Percentiles rank a stretch among this genome's conserved stretches.
Conservation (phyloP, 2,797 vertebrate genomes). For the Alauda arvensis region DNA sequence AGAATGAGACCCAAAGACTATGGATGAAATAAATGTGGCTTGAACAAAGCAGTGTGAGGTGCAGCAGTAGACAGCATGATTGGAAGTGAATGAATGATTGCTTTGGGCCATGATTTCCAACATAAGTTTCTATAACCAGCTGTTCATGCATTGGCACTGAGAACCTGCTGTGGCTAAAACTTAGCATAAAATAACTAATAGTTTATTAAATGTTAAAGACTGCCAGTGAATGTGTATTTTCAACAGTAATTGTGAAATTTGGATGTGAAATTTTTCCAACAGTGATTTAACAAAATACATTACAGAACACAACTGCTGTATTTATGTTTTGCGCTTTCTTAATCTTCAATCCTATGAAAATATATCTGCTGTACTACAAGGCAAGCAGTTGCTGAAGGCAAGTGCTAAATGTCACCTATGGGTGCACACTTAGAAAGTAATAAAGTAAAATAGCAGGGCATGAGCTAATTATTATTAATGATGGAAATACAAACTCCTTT, state of each 20-base stretch:
- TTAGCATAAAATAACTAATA: background rate
- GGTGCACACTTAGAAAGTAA: background rate
- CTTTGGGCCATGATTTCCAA: background rate
- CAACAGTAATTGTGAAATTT: background rate
- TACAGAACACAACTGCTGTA: background rate
- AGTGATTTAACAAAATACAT: background rate
- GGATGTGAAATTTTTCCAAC: background rate
- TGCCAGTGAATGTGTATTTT: background rate
- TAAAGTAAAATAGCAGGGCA: background rate
- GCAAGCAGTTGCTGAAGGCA: background rate
- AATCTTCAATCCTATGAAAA: background rate
- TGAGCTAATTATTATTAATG: background rate
- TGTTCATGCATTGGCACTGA: background rate
- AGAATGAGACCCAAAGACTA: background rate
- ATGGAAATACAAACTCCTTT: background rate
- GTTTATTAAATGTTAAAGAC: background rate
- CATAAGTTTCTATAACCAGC: background rate
- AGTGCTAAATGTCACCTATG: background rate
- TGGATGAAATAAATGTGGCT: background rate
- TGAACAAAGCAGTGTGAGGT: background rate
- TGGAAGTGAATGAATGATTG: background rate
- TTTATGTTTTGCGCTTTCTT: background rate
- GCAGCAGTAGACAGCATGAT: background rate
- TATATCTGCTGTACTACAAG: background rate
- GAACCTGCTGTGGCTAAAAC: background rate